Evolutionary conservation across 2,797 vertebrate species (phyloP).

Genomic region (Lindbergichthys nudifrons): DNA sequence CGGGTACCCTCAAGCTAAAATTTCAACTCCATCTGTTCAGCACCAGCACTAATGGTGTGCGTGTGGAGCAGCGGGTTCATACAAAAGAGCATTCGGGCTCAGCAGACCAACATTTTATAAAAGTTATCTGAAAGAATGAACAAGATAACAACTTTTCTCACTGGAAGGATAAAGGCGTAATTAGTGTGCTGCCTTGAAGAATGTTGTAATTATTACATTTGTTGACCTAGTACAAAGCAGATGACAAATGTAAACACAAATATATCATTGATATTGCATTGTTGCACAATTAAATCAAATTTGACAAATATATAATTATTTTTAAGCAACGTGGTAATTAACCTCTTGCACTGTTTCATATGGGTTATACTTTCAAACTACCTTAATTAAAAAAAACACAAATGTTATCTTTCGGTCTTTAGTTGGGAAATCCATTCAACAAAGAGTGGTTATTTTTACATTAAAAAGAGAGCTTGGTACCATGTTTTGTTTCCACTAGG

Average conservation of each 20-base stretch:
- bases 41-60: slow-evolving; percentile 10
- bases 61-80: slow-evolving; percentile 20
- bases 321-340: slow-evolving; percentile 1
- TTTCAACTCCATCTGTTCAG: slow-evolving; percentile 31
- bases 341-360: neutral
- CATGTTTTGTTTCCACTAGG: slow-evolving; percentile 63
- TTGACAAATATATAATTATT: neutral
- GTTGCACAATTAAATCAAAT: neutral
- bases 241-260: slow-evolving; percentile 9
- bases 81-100: slow-evolving; percentile 17
- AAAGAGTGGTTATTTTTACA: neutral
- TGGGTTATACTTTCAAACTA: neutral
- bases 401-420: too few species aligned
- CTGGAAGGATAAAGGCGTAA: slow-evolving; percentile 10
- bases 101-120: slow-evolving; percentile 2
- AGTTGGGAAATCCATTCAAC: neutral
- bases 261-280: neutral
- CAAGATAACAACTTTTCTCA: neutral
- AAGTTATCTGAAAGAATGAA: slow-evolving; percentile 26
- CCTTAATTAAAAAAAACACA: neutral
- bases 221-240: slow-evolving; percentile 2
- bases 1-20: slow-evolving; percentile 30
- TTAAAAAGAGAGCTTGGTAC: neutral
- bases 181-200: slow-evolving; percentile 2
- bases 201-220: slow-evolving; percentile 3